Percentiles rank a stretch among this genome's conserved stretches.
Conservation (phyloP, 2,113 vertebrate species). For the Menidia beryllina region DNA sequence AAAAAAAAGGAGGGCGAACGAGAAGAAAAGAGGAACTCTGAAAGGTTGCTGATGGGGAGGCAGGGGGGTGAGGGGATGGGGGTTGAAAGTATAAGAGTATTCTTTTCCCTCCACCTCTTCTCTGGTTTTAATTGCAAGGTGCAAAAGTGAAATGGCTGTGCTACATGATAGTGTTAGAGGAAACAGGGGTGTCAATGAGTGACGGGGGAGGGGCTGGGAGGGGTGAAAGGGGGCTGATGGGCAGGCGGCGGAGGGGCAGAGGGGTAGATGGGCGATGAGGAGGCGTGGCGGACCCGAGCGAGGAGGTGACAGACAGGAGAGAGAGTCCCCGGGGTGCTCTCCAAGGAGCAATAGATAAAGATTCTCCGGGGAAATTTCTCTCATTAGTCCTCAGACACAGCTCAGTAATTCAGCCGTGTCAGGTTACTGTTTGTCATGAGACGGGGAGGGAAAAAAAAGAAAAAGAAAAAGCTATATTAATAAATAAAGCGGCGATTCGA, state of each 20-base stretch:
- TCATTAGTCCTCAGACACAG: constrained; percentile 98
- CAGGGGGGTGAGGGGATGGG: constrained; percentile 8
- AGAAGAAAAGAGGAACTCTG: constrained; percentile 49
- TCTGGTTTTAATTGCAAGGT: constrained; percentile 96
- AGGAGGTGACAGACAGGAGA: constrained; percentile 92
- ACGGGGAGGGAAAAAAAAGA: constrained; percentile 66
- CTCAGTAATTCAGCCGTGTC: constrained; percentile 95
- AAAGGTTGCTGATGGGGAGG: constrained; percentile 59
- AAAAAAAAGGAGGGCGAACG: constrained; percentile 50
- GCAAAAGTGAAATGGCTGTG: constrained; percentile 96
- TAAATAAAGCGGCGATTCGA: constrained; percentile 44
- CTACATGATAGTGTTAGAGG: constrained; percentile 90
- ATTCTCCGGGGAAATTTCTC: constrained; percentile 94
- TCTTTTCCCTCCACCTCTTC: constrained; percentile 79
- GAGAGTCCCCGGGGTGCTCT: constrained; percentile 93
- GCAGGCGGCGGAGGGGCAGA: constrained; percentile 89
- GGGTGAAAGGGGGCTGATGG: constrained; percentile 71
- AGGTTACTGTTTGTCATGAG: constrained; percentile 92
- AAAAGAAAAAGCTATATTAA: constrained; percentile 20
- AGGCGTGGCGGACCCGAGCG: constrained; percentile 54
- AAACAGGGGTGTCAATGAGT: constrained; percentile 94
- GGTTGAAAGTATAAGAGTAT: constrained; percentile 50
- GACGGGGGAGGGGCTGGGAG: constrained; percentile 56
- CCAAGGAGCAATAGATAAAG: constrained; percentile 92
- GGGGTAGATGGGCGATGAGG: constrained; percentile 38